A percentile compares a stretch with the other conserved stretches of the same genome.
Evolutionary conservation across 2,888 invertebrate genomes (phyloP).

Genomic region (Tetranychus piercei): DNA sequence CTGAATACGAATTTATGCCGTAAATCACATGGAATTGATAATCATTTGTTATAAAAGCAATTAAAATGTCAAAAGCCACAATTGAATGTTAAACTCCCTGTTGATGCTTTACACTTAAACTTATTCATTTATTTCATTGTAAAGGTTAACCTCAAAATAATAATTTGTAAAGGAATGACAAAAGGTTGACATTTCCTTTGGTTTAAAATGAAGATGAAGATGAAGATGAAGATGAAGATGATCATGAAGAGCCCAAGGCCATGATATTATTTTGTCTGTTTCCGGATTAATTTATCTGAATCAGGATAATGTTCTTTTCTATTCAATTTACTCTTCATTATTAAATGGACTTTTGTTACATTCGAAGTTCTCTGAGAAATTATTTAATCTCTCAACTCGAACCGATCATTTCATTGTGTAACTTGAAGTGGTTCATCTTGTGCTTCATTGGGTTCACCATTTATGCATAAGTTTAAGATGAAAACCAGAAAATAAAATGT

Average conservation of each 20-base stretch:
- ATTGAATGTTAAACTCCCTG: not conserved
- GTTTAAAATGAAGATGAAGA: no score
- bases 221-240: not conserved
- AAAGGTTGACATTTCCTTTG: no score
- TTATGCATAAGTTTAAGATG: not conserved
- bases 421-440: not conserved
- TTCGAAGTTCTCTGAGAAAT: not conserved
- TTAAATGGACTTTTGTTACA: not conserved
- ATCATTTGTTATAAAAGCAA: not conserved
- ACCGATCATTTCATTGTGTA: not conserved
- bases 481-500: no score
- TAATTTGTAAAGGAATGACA: no score
- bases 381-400: not conserved
- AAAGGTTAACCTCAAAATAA: not conserved
- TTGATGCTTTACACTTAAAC: not conserved
- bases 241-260: not conserved
- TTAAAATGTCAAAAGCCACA: not conserved
- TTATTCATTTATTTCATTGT: not conserved
- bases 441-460: not conserved
- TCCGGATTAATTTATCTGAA: not conserved
- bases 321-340: not conserved
- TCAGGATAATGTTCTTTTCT: not conserved
- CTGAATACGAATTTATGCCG: not conserved
- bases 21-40: not conserved
- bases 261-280: not conserved